These are phyloP conservation scores for Phymanthus crucifer DNA, from an alignment of 92 coral and sea anemone genomes.

Conservation along the genomic window DNA sequence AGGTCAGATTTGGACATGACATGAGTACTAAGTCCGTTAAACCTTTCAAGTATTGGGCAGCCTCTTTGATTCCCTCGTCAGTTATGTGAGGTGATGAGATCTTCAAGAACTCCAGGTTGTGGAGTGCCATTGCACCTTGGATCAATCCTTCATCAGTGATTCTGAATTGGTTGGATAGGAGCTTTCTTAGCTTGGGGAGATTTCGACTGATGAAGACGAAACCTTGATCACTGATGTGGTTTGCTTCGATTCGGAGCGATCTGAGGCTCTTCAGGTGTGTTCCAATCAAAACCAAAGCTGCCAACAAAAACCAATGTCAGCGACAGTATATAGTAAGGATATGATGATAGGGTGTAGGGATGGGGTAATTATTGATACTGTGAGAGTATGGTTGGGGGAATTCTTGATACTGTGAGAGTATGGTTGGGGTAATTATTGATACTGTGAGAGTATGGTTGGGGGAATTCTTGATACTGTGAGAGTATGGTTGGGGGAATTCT, in stretches of 20 bases:
- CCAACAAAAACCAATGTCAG: not conserved
- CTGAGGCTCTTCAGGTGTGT: constrained; percentile 75
- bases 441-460: too few species aligned
- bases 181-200: constrained; percentile 76
- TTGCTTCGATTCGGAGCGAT: constrained; percentile 79
- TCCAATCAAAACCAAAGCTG: constrained; percentile 81
- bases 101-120: constrained; percentile 75
- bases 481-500: too few species aligned
- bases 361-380: not conserved
- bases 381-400: not conserved
- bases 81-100: constrained; percentile 83
- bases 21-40: constrained; percentile 80
- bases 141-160: constrained; percentile 74
- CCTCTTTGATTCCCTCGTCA: constrained; percentile 67
- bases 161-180: constrained; percentile 74
- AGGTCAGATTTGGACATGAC: constrained; percentile 69
- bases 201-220: constrained; percentile 76
- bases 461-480: too few species aligned
- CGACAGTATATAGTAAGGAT: too few species aligned
- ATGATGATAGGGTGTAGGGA: not conserved
- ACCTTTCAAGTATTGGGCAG: constrained; percentile 63
- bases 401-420: not conserved
- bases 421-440: not conserved
- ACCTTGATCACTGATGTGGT: constrained; percentile 77
- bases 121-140: constrained; percentile 58